A percentile compares a stretch with the other conserved stretches of the same genome.
phyloP scores from a whole-genome alignment of 1,140 invertebrate species.

The Whitmania pigra region DNA sequence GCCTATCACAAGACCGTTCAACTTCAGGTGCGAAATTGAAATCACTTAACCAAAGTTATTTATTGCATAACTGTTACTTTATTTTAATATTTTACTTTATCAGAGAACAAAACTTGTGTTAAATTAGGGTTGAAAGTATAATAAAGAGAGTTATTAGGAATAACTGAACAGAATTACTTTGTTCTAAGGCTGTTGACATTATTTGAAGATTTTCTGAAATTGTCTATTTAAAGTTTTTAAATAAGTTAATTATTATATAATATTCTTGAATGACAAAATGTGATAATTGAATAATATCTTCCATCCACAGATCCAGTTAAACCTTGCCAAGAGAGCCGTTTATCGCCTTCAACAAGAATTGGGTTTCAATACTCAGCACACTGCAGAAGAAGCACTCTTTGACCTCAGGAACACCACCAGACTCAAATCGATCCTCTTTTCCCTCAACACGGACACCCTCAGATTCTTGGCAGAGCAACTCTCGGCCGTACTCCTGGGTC shows the following conservation, averaged over 20 bases:
- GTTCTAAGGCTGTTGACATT: too few species aligned
- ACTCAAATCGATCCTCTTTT: conserved; percentile 29
- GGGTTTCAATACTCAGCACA: not conserved
- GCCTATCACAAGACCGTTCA: not conserved
- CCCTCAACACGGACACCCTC: conserved; percentile 53
- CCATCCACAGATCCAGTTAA: conserved; percentile 51
- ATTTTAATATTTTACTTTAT: too few species aligned
- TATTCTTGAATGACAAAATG: too few species aligned
- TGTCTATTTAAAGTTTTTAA: too few species aligned
- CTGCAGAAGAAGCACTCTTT: not conserved
- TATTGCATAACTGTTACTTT: too few species aligned
- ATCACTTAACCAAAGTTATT: too few species aligned
- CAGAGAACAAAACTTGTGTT: too few species aligned
- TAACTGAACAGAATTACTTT: too few species aligned
- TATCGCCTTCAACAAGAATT: conserved; percentile 52
- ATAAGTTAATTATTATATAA: too few species aligned
- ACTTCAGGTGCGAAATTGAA: not conserved
- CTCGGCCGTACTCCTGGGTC: conserved; percentile 58
- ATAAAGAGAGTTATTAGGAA: too few species aligned
- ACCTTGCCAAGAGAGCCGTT: conserved; percentile 60
- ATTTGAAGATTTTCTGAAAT: too few species aligned
- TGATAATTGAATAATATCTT: not conserved
- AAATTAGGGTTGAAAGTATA: too few species aligned
- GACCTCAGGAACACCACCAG: conserved; percentile 22
- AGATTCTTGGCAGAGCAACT: conserved; percentile 63